Conservation (phyloP, 2,113 vertebrate species). For the Platichthys stellatus region DNA sequence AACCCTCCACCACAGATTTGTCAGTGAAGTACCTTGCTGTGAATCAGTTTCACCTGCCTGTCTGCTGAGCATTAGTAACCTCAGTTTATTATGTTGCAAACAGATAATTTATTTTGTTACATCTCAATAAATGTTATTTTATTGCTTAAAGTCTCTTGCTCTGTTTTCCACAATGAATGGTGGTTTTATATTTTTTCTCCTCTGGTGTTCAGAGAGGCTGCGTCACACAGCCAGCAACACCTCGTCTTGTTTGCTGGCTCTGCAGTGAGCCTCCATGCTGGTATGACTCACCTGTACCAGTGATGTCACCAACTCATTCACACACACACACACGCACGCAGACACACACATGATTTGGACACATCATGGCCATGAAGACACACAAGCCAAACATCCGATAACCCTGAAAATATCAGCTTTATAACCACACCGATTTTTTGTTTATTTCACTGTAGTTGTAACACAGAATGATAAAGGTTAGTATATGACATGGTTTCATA, state of each 20-base stretch:
- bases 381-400: too few relatives aligned
- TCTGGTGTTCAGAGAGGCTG: slow-evolving; percentile 20
- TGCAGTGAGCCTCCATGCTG: slow-evolving; percentile 26
- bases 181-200: neutral
- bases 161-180: neutral
- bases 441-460: neutral
- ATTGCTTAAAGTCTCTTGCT: slow-evolving; percentile 80
- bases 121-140: slow-evolving; percentile 96
- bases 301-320: slow-evolving; percentile 45
- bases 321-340: neutral
- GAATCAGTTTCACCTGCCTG: slow-evolving; percentile 42
- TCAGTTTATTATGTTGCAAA: slow-evolving; percentile 87
- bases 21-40: slow-evolving; percentile 55
- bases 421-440: neutral
- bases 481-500: neutral
- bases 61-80: slow-evolving; percentile 64
- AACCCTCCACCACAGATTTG: slow-evolving; percentile 25
- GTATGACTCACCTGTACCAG: slow-evolving; percentile 71
- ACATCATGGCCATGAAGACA: too few relatives aligned
- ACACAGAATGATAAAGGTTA: neutral
- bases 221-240: slow-evolving; percentile 64
- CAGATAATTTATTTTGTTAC: slow-evolving; percentile 99
- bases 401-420: neutral
- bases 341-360: neutral
- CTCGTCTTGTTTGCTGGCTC: slow-evolving; percentile 58